Evolutionary conservation across 2,113 vertebrate species (phyloP).

Genomic region (Callopanchax toddi): DNA sequence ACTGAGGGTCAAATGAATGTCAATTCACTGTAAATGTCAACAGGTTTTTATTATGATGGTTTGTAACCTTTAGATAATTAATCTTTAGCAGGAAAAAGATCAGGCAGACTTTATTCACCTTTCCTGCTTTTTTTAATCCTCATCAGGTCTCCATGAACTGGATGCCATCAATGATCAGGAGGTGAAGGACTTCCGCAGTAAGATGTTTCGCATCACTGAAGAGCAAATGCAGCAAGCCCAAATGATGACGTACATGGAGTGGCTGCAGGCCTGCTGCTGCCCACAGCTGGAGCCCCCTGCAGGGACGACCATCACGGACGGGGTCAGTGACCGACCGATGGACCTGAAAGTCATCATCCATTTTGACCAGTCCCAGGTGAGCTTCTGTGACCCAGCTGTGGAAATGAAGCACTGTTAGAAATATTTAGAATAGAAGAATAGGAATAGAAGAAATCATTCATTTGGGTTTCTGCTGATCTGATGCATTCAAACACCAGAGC

Average conservation of each 20-base stretch:
- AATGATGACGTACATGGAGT: constrained; percentile 89
- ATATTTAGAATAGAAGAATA: background rate
- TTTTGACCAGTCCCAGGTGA: constrained; percentile 93
- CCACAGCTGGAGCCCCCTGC: constrained; percentile 85
- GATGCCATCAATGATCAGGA: constrained; percentile 93
- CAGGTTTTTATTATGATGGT: constrained; percentile 45
- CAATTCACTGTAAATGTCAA: constrained; percentile 61
- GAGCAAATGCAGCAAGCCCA: constrained; percentile 88
- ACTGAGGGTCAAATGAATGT: constrained; percentile 57
- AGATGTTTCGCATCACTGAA: constrained; percentile 92
- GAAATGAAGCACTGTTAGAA: background rate
- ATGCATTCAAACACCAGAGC: too few species aligned
- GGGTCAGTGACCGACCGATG: constrained; percentile 83
- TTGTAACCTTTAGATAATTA: too few species aligned
- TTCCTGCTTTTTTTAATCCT: background rate
- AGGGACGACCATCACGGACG: constrained; percentile 72
- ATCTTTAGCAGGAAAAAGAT: background rate
- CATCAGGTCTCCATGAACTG: constrained; percentile 92
- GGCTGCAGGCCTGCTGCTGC: constrained; percentile 90
- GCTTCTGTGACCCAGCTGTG: background rate
- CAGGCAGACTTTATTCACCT: background rate
- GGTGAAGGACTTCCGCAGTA: constrained; percentile 94
- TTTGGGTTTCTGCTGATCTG: too few species aligned
- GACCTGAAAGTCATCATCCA: constrained; percentile 92
- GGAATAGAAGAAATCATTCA: too few species aligned